Percentiles rank a stretch among this genome's conserved stretches.
Evolutionary conservation across 2,113 vertebrate genomes (phyloP).

Genomic region (Percina caprodes): DNA sequence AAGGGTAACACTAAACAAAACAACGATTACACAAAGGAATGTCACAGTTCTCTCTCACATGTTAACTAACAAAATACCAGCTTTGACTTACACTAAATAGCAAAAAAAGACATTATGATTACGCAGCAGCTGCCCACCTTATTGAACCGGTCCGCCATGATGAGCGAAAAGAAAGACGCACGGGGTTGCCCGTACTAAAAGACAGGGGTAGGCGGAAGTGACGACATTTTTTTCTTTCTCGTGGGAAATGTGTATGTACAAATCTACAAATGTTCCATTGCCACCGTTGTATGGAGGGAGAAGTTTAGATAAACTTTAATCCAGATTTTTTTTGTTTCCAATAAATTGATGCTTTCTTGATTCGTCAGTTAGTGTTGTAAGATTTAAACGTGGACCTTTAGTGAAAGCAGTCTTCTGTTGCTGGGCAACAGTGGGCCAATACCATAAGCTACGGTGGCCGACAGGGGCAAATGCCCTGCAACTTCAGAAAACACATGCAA

Average conservation of each 20-base stretch:
- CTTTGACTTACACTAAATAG: rapidly evolving
- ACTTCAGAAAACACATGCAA: too few species aligned
- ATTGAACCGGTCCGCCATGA: conserved; percentile 90
- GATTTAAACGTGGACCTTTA: background rate
- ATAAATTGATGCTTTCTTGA: background rate
- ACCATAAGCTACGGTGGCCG: too few species aligned
- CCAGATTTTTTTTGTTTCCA: background rate
- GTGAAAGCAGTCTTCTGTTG: background rate
- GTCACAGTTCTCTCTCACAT: rapidly evolving
- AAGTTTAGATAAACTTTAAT: background rate
- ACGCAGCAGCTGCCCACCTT: conserved; percentile 75
- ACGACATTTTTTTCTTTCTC: conserved; percentile 27
- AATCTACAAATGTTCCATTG: background rate
- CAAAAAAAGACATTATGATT: background rate
- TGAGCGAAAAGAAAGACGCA: conserved; percentile 87
- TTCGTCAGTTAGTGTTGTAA: background rate
- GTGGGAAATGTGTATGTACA: background rate
- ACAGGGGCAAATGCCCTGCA: too few species aligned
- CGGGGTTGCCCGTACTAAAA: conserved; percentile 90
- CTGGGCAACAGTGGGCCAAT: background rate
- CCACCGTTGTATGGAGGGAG: background rate
- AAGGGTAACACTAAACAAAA: background rate
- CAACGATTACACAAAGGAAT: rapidly evolving
- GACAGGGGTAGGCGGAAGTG: conserved; percentile 87
- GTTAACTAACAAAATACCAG: rapidly evolving